phyloP scores from a whole-genome alignment of 2,888 invertebrate species.

The Thysanoteuthis rhombus region DNA sequence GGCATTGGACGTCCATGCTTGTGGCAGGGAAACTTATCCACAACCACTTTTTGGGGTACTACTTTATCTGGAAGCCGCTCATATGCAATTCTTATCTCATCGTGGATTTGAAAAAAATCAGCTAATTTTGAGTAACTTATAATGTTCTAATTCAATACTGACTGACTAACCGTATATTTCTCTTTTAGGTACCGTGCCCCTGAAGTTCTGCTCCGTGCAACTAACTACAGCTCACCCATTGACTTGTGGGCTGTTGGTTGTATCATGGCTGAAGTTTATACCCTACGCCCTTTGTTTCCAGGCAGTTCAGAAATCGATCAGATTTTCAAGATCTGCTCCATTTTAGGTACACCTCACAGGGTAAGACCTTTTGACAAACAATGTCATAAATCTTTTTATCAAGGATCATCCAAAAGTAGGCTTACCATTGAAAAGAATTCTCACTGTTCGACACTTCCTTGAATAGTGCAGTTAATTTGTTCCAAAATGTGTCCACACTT shows the following conservation, averaged over 20 bases:
- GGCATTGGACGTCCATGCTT: too few species aligned
- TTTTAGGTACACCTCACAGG: constrained; percentile 90
- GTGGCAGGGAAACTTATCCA: too few species aligned
- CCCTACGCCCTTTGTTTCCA: constrained; percentile 92
- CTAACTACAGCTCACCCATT: constrained; percentile 94
- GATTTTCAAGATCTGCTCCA: constrained; percentile 91
- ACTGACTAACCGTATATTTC: too few species aligned
- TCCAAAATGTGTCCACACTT: too few species aligned
- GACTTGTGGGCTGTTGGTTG: constrained; percentile 99
- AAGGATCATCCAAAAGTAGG: neutral
- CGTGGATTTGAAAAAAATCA: too few species aligned
- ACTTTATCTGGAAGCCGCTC: too few species aligned
- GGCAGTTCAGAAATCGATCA: constrained; percentile 97
- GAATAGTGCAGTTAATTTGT: too few species aligned
- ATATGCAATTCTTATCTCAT: too few species aligned
- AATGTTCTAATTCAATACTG: too few species aligned
- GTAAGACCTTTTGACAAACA: constrained; percentile 68
- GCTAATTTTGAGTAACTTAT: too few species aligned
- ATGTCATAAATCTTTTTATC: constrained; percentile 1
- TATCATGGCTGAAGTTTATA: constrained; percentile 96
- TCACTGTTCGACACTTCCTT: too few species aligned
- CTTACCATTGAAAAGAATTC: neutral
- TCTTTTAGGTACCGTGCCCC: constrained; percentile 86
- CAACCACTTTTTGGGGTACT: too few species aligned
- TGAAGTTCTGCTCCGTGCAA: constrained; percentile 93